Percentiles rank a stretch among this genome's conserved stretches.
Evolutionary conservation across 2,888 invertebrate genomes (phyloP).

Genomic region (Magallana nippona): DNA sequence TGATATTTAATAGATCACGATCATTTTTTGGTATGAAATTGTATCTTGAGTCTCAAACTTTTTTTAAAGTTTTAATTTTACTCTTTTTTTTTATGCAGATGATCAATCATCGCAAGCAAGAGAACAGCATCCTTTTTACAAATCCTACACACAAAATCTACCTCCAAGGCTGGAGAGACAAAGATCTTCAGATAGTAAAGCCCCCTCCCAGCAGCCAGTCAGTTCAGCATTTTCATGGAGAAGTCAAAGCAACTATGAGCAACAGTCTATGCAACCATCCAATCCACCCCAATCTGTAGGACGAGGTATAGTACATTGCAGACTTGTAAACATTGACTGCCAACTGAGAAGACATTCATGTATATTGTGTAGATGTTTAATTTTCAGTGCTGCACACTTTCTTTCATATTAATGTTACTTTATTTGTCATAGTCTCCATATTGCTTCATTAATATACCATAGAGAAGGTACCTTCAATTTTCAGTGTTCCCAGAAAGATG

Average conservation of each 20-base stretch:
- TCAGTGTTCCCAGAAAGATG: too few relatives aligned
- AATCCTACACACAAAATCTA: background rate
- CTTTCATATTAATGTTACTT: too few relatives aligned
- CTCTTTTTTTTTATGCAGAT: background rate
- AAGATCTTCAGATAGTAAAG: background rate
- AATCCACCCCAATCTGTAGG: slow-evolving; percentile 20
- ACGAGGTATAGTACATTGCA: slow-evolving; percentile 38
- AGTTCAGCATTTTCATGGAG: background rate
- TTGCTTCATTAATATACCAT: too few relatives aligned
- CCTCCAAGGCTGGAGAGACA: slow-evolving; percentile 39
- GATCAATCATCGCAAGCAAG: background rate
- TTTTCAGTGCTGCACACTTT: background rate
- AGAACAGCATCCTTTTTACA: slow-evolving; percentile 15
- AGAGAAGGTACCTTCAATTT: too few relatives aligned
- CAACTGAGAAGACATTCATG: background rate
- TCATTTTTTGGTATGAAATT: too few relatives aligned
- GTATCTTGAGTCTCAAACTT: background rate
- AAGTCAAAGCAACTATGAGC: background rate
- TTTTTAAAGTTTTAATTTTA: background rate
- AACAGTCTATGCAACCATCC: background rate
- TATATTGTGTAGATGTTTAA: too few relatives aligned
- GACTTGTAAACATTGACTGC: background rate
- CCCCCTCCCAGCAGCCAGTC: background rate
- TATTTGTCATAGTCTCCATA: too few relatives aligned
- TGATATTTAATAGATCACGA: too few relatives aligned